Evolutionary conservation across 37 sponge, comb jelly and placozoan species (phyloP), one percentile per base, ranked within the genome.

Genomic region (Chondrosia reniformis): DNA sequence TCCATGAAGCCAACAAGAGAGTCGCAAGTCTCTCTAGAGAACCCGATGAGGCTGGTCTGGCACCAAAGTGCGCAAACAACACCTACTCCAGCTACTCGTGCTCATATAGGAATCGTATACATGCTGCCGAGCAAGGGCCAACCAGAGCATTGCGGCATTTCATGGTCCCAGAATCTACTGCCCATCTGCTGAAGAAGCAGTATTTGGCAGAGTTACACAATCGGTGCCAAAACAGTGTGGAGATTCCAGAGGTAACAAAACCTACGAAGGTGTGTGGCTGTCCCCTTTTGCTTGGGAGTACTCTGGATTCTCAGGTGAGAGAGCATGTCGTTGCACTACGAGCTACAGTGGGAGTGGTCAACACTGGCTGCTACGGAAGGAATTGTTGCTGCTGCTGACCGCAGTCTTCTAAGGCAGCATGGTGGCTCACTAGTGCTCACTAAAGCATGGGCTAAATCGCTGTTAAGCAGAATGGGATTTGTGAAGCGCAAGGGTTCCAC

Each of bases 401-500:
- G 1, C 4, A 19, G 63, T 0, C 66, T 63, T 34, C 72, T 84
- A 13, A 31, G 2, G 27, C 61, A 80, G 55, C 76, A 67, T 62
- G 83, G 83, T 36, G 90, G 86, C 28, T 46, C 36, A 33, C 21
- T 89, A 15, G 46, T 40, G 1, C n/a, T 88, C 8, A 78, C 59
- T 45, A 71, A 63, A 44, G 22, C 52, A 27, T 87, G 83, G 88
- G 88, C 88, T 9, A 46, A 77, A 22, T 82, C 88, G 34, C 30
- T 87, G 28, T 74, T 82, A 5, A 31, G 34, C 0, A 33, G 88
- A 1, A 81, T 82, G 78, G 41, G 52, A 22, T 87, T 55, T 66
- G 83, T 83, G 34, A 81, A 87, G 45, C 27, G 83, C n/a, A 82
- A 46, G 52, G 52, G 55, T 0, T 45, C 75, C 22, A 77, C 63